phyloP scores from a whole-genome alignment of 2,113 vertebrate species.

The Calyptomena viridis region DNA sequence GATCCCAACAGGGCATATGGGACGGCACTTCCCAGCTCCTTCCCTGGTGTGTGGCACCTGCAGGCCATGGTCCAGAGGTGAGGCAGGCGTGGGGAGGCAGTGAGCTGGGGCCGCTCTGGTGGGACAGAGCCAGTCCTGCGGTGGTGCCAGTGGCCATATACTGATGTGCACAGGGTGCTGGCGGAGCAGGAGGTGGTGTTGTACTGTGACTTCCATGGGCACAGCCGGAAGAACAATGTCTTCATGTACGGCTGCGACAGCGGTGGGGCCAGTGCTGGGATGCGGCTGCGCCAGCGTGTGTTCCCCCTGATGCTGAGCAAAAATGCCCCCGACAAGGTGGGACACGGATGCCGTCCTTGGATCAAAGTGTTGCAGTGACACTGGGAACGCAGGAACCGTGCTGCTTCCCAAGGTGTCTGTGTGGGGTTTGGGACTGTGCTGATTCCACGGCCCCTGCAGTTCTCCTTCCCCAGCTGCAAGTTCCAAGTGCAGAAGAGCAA shows the following conservation, averaged over 20 bases:
- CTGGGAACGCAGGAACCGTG: fast-evolving
- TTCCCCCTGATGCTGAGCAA: constrained; percentile 97
- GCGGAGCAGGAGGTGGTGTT: constrained; percentile 83
- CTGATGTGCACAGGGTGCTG: constrained; percentile 69
- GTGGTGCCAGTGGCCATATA: fast-evolving
- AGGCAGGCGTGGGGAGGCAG: fast-evolving
- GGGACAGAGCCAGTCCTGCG: fast-evolving
- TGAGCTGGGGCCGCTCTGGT: fast-evolving
- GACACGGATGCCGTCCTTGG: fast-evolving
- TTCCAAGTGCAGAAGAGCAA: constrained; percentile 90
- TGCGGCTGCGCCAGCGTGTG: constrained; percentile 77
- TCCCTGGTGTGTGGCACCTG: constrained; percentile 87
- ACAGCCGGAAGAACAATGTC: constrained; percentile 90
- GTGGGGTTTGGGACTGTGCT: fast-evolving
- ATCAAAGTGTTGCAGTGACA: fast-evolving
- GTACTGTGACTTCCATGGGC: constrained; percentile 93
- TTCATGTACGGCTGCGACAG: constrained; percentile 90
- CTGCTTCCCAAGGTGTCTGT: fast-evolving
- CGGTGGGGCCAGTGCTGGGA: neutral
- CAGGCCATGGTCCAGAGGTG: constrained; percentile 88
- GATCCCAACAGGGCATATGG: constrained; percentile 90
- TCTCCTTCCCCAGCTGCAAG: constrained; percentile 90
- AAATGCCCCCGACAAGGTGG: constrained; percentile 86
- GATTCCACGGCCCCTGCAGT: constrained; percentile 64
- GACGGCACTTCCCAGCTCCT: constrained; percentile 74